Evolutionary conservation across 2,888 invertebrate species (phyloP), one percentile per base, ranked within the genome.

Genomic region (Nomada ferruginata): DNA sequence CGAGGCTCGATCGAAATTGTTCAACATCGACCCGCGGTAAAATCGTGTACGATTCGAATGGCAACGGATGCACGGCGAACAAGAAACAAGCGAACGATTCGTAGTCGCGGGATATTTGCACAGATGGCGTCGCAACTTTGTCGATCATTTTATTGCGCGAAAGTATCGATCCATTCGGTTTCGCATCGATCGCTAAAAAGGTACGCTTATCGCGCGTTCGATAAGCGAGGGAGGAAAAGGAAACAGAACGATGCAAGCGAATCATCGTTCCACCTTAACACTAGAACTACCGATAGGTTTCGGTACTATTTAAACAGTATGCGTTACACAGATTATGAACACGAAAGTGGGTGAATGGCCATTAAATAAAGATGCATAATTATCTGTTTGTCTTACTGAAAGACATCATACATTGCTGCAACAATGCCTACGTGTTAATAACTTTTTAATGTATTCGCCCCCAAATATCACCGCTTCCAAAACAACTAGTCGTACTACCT

Each of bases 61-160:
- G 59, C 76, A 59, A 50, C 77, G 42, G 68, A 68, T 63, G 68
- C 57, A 47, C 2, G 3, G 57, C 3, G 61, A 29, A 23, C 63
- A 29, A 55, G 4, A 13, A 15, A 15, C 2, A 52, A 36, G 36
- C n/a, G 44, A 5, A 57, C 10, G 36, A 18, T 55, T 61, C 26
- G 44, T 52, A 77, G 63, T 72, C 23, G 72, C 42, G 15, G n/a
- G 23, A 52, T 11, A 18, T 13, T 23, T 42, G 36, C 79, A 61
- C 81, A 82, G 76, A 70, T 77, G 75, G 69, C 75, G 72, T 13
- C 13, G 15, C 57, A 57, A 52, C 75, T 72, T 44, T 29, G 53
- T 52, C 61, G 71, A 82, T 82, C 71, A 68, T 66, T 75, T 61
- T 0, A 36, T 66, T 42, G 42, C 57, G 13, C 53, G 1, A 59